These are phyloP conservation scores for Rotaria magnacalcarata DNA, from an alignment of 2,888 invertebrate species.

Conservation along the genomic window DNA sequence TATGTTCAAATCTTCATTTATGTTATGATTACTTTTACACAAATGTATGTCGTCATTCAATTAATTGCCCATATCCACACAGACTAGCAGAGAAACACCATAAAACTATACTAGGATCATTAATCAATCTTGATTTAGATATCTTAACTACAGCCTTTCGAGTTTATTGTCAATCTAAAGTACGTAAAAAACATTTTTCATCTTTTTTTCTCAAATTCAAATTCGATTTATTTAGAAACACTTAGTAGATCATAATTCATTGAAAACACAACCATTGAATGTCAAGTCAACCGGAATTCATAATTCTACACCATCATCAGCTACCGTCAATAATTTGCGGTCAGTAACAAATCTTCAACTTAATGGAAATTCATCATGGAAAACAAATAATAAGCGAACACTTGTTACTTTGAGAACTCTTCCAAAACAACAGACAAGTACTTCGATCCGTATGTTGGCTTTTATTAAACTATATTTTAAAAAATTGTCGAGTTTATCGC, in stretches of 20 bases:
- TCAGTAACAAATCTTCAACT: background rate
- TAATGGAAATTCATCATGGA: background rate
- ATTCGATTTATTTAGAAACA: background rate
- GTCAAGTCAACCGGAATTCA: background rate
- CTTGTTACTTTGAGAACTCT: background rate
- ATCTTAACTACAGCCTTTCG: background rate
- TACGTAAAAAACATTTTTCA: background rate
- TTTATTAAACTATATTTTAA: background rate
- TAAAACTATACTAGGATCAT: background rate
- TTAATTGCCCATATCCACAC: background rate
- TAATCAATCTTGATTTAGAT: background rate
- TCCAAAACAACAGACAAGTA: background rate
- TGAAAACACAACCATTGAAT: background rate
- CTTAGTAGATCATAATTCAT: background rate
- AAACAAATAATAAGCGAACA: background rate
- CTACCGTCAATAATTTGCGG: background rate
- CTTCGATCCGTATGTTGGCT: background rate
- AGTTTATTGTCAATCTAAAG: constrained; percentile 9
- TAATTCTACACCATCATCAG: background rate
- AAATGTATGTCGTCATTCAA: background rate
- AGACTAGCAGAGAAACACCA: background rate
- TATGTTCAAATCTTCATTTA: background rate
- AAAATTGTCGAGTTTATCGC: too few species aligned
- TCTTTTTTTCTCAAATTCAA: too few species aligned
- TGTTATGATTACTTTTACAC: constrained; percentile 25